Evolutionary conservation across 92 coral and sea anemone species (phyloP).

Genomic region (Palythoa grandis): DNA sequence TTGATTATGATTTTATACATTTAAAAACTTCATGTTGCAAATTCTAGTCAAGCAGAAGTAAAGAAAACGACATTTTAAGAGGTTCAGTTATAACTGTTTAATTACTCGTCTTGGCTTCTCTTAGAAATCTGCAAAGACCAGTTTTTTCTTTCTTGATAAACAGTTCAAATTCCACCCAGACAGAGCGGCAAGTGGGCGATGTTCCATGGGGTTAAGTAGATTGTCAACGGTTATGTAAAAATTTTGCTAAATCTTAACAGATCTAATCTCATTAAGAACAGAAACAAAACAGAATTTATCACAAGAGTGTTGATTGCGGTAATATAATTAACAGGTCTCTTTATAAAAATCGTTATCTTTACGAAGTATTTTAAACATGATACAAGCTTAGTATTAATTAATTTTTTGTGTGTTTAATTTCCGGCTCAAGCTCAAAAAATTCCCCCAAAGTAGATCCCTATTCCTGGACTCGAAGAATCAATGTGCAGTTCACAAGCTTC

Average conservation of each 20-base stretch:
- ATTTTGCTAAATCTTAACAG: neutral
- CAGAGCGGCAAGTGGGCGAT: neutral
- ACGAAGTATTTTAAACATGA: conserved; percentile 26
- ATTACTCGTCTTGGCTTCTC: neutral
- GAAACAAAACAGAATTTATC: conserved; percentile 10
- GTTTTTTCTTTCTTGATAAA: neutral
- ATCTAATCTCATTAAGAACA: conserved; percentile 16
- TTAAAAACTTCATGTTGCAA: neutral
- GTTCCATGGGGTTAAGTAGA: neutral
- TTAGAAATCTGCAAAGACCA: neutral
- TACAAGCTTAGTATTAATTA: conserved; percentile 17
- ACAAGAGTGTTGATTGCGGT: conserved; percentile 28
- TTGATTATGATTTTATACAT: too few species aligned
- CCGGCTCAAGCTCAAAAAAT: conserved; percentile 34
- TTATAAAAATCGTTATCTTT: conserved; percentile 26
- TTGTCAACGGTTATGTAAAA: neutral
- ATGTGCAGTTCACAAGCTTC: neutral
- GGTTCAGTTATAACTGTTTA: neutral
- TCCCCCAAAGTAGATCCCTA: neutral
- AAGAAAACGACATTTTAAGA: neutral
- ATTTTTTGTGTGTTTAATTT: conserved; percentile 19
- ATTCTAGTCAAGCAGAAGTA: neutral
- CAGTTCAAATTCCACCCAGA: neutral
- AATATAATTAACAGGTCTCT: conserved; percentile 39
- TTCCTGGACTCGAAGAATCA: neutral